Evolutionary conservation across 2,888 invertebrate genomes (phyloP).

Genomic region (Amitus sp.): DNA sequence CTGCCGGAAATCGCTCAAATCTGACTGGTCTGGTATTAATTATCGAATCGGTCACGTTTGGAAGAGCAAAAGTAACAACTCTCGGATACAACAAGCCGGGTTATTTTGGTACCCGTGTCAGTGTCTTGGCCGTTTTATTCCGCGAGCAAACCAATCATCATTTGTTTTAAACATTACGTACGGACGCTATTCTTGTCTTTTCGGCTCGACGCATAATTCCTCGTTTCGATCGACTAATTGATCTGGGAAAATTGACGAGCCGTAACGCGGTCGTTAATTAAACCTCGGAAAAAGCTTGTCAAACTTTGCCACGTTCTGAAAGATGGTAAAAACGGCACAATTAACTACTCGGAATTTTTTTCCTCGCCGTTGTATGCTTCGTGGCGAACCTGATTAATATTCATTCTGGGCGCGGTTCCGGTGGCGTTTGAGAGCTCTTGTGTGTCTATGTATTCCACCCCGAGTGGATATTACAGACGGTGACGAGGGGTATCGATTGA

Average conservation of each 20-base stretch:
- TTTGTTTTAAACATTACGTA: too few relatives aligned
- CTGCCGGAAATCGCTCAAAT: neutral
- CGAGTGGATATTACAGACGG: constrained; percentile 21
- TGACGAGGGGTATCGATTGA: constrained; percentile 40
- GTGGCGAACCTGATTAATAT: constrained; percentile 34
- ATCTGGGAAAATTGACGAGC: neutral
- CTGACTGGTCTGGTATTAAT: neutral
- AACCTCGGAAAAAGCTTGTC: neutral
- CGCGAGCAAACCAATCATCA: too few relatives aligned
- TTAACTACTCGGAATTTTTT: constrained; percentile 13
- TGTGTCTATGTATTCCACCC: constrained; percentile 19
- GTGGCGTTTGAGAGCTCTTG: constrained; percentile 29
- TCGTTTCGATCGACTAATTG: neutral
- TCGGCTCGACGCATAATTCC: neutral
- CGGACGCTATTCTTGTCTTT: too few relatives aligned
- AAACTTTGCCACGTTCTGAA: neutral
- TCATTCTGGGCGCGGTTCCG: constrained; percentile 28
- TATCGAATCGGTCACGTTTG: constrained; percentile 2
- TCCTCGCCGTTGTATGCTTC: constrained; percentile 11
- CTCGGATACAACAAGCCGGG: constrained; percentile 1
- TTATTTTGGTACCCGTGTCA: constrained; percentile 6
- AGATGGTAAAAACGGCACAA: neutral
- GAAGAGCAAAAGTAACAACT: constrained; percentile 3
- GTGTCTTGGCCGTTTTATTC: neutral
- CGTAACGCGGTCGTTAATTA: neutral